Percentiles rank a stretch among this genome's conserved stretches.
These are phyloP conservation scores for Eupithecia exiguata DNA, from an alignment of 2,888 invertebrate genomes.

Conservation along the genomic window DNA sequence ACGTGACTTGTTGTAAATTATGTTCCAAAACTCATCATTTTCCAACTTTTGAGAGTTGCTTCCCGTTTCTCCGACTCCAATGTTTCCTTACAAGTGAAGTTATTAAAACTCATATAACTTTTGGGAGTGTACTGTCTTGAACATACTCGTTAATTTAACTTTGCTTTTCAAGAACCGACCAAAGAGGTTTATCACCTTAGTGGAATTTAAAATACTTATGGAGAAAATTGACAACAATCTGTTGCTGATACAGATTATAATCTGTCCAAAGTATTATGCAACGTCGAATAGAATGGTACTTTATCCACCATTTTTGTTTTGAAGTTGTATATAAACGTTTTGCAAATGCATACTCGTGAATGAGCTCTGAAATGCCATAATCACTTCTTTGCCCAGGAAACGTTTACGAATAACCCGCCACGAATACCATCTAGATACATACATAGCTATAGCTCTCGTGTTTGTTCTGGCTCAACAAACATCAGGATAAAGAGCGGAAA, in stretches of 20 bases:
- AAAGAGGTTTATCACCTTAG: neutral
- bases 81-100: slow-evolving; percentile 22
- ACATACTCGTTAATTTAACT: neutral
- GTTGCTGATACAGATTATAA: neutral
- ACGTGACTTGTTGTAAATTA: neutral
- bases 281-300: too few relatives aligned
- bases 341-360: too few relatives aligned
- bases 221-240: neutral
- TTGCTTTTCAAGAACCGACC: neutral
- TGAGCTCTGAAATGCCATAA: neutral
- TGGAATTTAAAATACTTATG: neutral
- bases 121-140: slow-evolving; percentile 16
- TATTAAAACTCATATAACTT: slow-evolving; percentile 29
- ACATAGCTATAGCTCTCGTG: slow-evolving; percentile 62
- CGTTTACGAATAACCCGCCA: neutral
- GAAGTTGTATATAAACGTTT: too few relatives aligned
- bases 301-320: too few relatives aligned
- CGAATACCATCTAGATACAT: neutral
- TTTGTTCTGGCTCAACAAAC: slow-evolving; percentile 75
- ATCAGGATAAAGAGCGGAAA: slow-evolving; percentile 77
- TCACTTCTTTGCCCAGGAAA: neutral
- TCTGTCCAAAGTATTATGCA: neutral
- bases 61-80: slow-evolving; percentile 17
- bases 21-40: slow-evolving; percentile 6
- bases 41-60: slow-evolving; percentile 22